Conservation (phyloP, 2,113 vertebrate species). For the Pitta sordida region DNA sequence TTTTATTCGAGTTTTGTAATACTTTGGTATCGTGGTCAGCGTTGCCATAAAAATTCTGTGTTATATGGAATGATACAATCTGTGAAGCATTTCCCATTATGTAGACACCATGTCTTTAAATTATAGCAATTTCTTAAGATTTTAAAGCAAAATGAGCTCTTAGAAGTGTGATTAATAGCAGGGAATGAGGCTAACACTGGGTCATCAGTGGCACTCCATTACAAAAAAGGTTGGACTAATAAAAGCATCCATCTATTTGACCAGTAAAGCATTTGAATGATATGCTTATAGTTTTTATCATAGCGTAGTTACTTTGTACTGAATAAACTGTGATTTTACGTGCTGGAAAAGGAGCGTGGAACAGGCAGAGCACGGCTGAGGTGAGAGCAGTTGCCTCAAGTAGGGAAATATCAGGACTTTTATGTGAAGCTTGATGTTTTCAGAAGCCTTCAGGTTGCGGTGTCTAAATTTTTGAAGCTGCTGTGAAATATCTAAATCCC, state of each 20-base stretch:
- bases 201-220: conserved; percentile 82
- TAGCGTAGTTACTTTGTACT: conserved; percentile 62
- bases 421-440: conserved; percentile 1
- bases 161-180: conserved; percentile 82
- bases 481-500: conserved; percentile 50
- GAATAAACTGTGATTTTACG: conserved; percentile 74
- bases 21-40: conserved; percentile 68
- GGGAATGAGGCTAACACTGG: conserved; percentile 76
- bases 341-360: conserved; percentile 44
- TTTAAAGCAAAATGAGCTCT: conserved; percentile 85
- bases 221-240: conserved; percentile 80
- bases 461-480: conserved; percentile 38
- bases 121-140: conserved; percentile 83
- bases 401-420: conserved; percentile 21
- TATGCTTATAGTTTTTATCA: conserved; percentile 73
- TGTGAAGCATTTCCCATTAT: conserved; percentile 80
- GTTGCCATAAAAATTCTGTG: conserved; percentile 68
- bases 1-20: conserved; percentile 64
- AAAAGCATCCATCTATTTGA: conserved; percentile 81
- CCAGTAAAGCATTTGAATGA: conserved; percentile 82
- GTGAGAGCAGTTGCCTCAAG: conserved; percentile 16
- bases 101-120: conserved; percentile 79
- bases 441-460: conserved; percentile 50
- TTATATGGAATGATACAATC: conserved; percentile 77
- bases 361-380: neutral